Conservation (phyloP, 2,113 vertebrate species). For the Mobula birostris region DNA sequence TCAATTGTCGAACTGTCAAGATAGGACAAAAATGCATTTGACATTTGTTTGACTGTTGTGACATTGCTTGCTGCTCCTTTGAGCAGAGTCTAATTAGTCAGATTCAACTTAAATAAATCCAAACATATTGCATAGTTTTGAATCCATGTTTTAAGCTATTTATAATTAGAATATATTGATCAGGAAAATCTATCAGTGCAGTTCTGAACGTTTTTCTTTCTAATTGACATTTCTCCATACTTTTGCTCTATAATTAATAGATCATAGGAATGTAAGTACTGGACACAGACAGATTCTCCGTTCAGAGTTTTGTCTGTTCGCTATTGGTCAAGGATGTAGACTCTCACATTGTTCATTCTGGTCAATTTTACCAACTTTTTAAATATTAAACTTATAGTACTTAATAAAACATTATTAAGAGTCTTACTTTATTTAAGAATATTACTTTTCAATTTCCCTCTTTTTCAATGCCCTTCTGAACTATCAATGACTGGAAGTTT, state of each 20-base stretch:
- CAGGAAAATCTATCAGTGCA: not conserved
- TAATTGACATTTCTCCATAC: constrained; percentile 9
- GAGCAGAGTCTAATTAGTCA: not conserved
- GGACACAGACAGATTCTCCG: not conserved
- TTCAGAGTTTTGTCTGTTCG: not conserved
- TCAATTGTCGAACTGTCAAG: constrained; percentile 17
- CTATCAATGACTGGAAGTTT: not conserved
- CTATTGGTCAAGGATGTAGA: constrained; percentile 1
- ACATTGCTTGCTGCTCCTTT: not conserved
- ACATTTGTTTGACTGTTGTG: not conserved
- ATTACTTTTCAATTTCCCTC: not conserved
- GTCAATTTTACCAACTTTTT: not conserved
- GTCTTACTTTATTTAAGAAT: not conserved
- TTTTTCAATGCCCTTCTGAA: not conserved
- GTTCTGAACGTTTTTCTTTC: not conserved
- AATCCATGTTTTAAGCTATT: not conserved
- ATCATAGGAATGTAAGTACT: not conserved
- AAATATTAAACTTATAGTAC: not conserved
- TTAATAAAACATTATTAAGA: not conserved
- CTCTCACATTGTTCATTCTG: not conserved
- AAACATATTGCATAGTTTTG: not conserved
- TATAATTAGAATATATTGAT: constrained; percentile 23
- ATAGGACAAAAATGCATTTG: constrained; percentile 7
- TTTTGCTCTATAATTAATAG: constrained; percentile 21
- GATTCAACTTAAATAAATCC: not conserved